Evolutionary conservation across 2,113 vertebrate genomes (phyloP).

Genomic region (Capreolus pygargus): DNA sequence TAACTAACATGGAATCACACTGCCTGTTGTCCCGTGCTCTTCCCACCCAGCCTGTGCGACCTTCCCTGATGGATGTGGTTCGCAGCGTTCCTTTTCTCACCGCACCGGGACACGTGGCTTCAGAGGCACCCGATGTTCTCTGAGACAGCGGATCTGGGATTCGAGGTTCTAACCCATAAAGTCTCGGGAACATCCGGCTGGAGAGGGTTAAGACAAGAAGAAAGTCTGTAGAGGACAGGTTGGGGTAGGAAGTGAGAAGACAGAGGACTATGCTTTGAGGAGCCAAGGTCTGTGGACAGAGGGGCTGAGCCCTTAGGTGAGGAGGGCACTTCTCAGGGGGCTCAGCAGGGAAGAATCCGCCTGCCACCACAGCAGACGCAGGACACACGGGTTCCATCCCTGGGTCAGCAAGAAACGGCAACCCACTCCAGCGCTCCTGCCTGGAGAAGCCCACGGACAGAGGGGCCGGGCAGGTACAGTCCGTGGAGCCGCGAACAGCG

Average conservation of each 20-base stretch:
- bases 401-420: neutral
- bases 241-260: neutral
- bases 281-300: neutral
- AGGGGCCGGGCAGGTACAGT: neutral
- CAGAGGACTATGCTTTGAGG: neutral
- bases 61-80: neutral
- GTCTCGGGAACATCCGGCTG: neutral
- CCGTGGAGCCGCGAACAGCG: accelerated
- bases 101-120: neutral
- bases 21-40: neutral
- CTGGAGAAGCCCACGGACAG: neutral
- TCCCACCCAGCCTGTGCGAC: neutral
- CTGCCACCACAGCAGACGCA: neutral
- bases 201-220: neutral
- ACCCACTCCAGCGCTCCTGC: neutral
- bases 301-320: neutral
- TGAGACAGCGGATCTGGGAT: neutral
- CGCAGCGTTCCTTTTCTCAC: neutral
- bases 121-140: neutral
- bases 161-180: neutral
- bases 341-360: neutral
- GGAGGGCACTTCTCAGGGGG: neutral
- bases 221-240: neutral
- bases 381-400: neutral
- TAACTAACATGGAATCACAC: neutral